These are phyloP conservation scores for Dichetophora obliterata DNA, from an alignment of 2,888 invertebrate species.

Conservation along the genomic window DNA sequence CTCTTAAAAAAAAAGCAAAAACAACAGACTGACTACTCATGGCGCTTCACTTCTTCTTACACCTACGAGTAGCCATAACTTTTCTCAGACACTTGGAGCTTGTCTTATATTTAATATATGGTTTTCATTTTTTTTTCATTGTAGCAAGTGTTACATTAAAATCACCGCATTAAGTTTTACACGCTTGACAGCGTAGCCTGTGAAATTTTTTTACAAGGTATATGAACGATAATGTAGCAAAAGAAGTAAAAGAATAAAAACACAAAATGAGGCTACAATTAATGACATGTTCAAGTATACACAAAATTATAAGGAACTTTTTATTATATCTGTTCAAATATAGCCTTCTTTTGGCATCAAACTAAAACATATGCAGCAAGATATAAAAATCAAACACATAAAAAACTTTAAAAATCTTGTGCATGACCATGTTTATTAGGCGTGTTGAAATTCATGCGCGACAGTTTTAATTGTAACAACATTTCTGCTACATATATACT, in stretches of 20 bases:
- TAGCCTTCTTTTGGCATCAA: no score
- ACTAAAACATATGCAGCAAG: no score
- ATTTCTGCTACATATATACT: no score
- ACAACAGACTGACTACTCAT: background rate
- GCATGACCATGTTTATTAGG: no score
- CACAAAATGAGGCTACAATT: constrained; percentile 11
- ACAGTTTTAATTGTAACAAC: no score
- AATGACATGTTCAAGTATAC: background rate
- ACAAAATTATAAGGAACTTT: no score
- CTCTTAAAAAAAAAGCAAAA: background rate
- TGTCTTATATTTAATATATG: background rate
- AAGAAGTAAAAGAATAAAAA: background rate
- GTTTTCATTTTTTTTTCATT: background rate
- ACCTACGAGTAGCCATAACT: background rate
- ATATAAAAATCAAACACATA: background rate
- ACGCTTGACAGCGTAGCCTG: constrained; percentile 59
- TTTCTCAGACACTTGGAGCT: background rate
- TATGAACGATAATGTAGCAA: background rate
- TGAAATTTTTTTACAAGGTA: constrained; percentile 47
- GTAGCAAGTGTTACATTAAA: background rate
- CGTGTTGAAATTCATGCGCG: no score
- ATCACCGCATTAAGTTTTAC: constrained; percentile 43
- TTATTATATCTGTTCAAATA: no score
- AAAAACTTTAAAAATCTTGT: background rate
- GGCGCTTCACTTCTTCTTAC: constrained; percentile 11